Evolutionary conservation across 2,888 invertebrate genomes (phyloP), one percentile per base, ranked within the genome.

Genomic region (Dicyrtomina minuta): DNA sequence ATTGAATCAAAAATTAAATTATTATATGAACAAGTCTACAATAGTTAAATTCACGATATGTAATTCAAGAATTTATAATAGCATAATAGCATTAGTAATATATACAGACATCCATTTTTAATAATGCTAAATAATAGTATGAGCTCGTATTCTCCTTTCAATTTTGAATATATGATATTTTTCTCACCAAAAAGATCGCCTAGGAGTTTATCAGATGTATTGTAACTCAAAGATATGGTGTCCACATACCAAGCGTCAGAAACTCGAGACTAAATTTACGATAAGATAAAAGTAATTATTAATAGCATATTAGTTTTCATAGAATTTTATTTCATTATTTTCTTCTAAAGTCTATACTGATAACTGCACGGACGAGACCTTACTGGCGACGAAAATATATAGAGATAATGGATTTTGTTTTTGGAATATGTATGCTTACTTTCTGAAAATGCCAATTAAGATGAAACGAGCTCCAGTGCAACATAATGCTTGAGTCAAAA

Each of bases 191-290:
- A 33, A 33, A 33, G 33, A 70, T 84, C 84, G 69, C 83, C 81
- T 73, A 86, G 85, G 67, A 83, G 81, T 70, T 82, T 81, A 73
- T 84, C 85, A 60, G 83, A 82, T 0, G 85, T 84, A 81, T 90
- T 91, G 82, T 91, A 92, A 2, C 86, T 86, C 68, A 94, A 82
- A 78, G 89, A 88, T 73, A 94, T 86, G 78, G 87, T 88, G 76
- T 89, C 89, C 1, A 92, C 89, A 81, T 91, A 93, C 94, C 94
- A 95, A 76, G 91, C 86, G 80, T 93, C 93, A 6, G 92, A 92
- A 4, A 93, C 92, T 27, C 91, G 91, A 1, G 92, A 92, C 92
- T 92, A 81, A 41, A 60, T 39, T 22, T 12, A 4, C 3, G 3
- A 55, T 55, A 84, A 84, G 64, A 62, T 67, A 58, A 59, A 49